Conservation (phyloP, 2,113 vertebrate genomes). For the Zosterops hypoxanthus region DNA sequence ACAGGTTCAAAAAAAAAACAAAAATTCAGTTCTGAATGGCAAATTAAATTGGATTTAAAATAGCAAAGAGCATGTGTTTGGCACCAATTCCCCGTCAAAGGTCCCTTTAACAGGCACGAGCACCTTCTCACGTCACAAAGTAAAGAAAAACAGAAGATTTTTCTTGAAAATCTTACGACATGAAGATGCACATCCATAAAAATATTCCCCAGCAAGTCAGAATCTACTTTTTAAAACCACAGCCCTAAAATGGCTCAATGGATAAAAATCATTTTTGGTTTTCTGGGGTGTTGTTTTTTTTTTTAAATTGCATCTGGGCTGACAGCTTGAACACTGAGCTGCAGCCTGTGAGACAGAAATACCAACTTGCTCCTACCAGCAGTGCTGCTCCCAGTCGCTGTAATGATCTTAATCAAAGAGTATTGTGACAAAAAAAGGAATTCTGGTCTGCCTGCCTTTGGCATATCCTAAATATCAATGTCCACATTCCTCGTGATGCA, state of each 20-base stretch:
- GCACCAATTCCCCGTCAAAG: background rate
- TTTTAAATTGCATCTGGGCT: too few species aligned
- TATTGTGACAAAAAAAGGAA: too few species aligned
- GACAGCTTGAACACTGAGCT: too few species aligned
- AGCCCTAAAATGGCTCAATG: constrained; percentile 18
- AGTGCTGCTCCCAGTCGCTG: too few species aligned
- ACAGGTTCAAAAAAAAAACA: background rate
- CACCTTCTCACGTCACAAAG: background rate
- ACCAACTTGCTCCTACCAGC: too few species aligned
- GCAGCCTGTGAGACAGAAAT: too few species aligned
- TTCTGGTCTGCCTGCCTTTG: too few species aligned
- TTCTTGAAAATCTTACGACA: background rate
- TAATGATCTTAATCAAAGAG: too few species aligned
- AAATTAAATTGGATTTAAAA: background rate
- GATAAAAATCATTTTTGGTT: too few species aligned
- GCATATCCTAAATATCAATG: too few species aligned
- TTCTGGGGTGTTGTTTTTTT: too few species aligned
- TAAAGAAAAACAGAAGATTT: background rate
- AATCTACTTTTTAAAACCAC: background rate
- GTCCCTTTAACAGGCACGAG: accelerated
- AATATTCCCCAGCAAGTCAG: background rate
- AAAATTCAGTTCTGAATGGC: background rate
- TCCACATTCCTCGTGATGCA: too few species aligned
- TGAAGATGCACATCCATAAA: background rate
- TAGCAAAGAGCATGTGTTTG: background rate